phyloP scores from a whole-genome alignment of 2,888 invertebrate genomes.

The Frankliniella fusca region DNA sequence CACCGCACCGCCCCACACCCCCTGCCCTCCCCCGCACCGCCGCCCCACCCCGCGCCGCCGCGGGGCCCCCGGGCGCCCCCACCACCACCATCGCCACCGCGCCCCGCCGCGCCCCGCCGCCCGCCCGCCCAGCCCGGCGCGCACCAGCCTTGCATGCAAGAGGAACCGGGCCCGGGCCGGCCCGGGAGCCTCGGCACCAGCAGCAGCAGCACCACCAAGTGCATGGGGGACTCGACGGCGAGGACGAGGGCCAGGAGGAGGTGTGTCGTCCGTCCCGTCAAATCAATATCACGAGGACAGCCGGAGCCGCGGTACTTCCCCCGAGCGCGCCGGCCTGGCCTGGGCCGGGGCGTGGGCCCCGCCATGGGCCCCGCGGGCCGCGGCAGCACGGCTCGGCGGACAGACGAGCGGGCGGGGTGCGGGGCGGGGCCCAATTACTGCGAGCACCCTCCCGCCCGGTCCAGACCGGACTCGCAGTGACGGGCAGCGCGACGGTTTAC shows the following conservation, averaged over 20 bases:
- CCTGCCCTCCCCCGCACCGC: not conserved
- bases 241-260: no score
- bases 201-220: not conserved
- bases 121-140: not conserved
- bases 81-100: not conserved
- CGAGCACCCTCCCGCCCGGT: no score
- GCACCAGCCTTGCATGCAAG: conserved; percentile 11
- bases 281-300: no score
- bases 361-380: no score
- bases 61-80: not conserved
- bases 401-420: not conserved
- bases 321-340: no score
- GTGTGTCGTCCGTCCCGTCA: no score
- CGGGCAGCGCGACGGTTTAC: no score
- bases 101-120: not conserved
- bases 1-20: conserved; percentile 10
- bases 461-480: no score
- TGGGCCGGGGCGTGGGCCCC: no score
- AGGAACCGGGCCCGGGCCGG: no score
- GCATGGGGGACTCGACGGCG: not conserved
- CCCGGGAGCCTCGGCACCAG: not conserved
- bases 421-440: not conserved
- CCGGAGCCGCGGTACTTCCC: no score
- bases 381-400: not conserved
- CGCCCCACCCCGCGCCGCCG: not conserved